Conservation (phyloP, 2,797 vertebrate species). For the Champsocephalus esox region DNA sequence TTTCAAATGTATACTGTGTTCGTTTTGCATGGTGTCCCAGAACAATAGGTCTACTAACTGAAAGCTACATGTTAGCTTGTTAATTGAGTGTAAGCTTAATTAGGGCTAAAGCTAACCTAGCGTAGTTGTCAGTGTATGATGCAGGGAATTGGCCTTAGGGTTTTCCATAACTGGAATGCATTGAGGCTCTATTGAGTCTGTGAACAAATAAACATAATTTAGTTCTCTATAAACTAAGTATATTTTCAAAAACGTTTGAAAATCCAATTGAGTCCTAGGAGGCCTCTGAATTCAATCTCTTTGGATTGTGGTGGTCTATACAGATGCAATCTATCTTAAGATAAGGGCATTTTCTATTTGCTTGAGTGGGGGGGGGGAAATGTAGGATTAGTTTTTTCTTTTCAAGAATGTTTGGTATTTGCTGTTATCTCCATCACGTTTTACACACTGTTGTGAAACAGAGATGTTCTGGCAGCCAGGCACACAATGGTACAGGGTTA, state of each 20-base stretch:
- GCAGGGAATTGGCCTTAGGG: neutral
- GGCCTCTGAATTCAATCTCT: constrained; percentile 46
- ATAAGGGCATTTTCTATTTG: constrained; percentile 68
- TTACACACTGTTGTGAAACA: constrained; percentile 57
- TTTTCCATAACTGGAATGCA: neutral
- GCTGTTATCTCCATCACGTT: constrained; percentile 66
- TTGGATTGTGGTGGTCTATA: constrained; percentile 68
- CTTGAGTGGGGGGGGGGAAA: constrained; percentile 60
- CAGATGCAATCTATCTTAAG: constrained; percentile 55
- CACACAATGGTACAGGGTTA: constrained; percentile 65
- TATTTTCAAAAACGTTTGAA: constrained; percentile 51
- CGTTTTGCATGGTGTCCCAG: no score
- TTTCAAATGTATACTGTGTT: no score
- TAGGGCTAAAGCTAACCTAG: neutral
- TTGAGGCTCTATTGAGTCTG: constrained; percentile 5
- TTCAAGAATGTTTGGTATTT: constrained; percentile 64
- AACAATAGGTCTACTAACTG: no score
- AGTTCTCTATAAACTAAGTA: constrained; percentile 28
- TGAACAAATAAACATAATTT: constrained; percentile 11
- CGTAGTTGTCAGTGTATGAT: neutral
- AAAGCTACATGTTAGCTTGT: no score
- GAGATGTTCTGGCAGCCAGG: constrained; percentile 56
- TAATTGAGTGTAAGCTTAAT: neutral
- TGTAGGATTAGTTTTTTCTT: constrained; percentile 62
- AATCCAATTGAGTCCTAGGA: constrained; percentile 40